Evolutionary conservation across 2,113 vertebrate species (phyloP).

Genomic region (Acrocephalus kingi): DNA sequence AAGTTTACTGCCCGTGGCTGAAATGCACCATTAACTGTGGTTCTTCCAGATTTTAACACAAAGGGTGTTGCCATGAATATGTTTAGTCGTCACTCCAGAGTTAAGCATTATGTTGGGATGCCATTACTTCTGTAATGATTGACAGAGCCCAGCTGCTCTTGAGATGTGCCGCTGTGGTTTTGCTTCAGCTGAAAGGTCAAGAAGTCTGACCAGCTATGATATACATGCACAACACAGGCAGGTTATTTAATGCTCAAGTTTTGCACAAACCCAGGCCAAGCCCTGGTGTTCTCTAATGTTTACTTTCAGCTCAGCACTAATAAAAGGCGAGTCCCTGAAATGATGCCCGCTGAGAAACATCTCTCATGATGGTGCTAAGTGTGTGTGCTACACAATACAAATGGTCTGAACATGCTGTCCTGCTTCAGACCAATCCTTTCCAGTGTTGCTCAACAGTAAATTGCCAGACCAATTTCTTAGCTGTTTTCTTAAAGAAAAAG

Average conservation of each 20-base stretch:
- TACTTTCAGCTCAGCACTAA: neutral
- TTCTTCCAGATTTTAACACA: slow-evolving; percentile 72
- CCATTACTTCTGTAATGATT: slow-evolving; percentile 72
- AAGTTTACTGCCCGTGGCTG: slow-evolving; percentile 51
- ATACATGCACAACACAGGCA: neutral
- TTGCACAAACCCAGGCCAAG: neutral
- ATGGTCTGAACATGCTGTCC: neutral
- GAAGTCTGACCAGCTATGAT: slow-evolving; percentile 11
- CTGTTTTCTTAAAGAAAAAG: slow-evolving; percentile 21
- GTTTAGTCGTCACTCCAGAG: slow-evolving; percentile 61
- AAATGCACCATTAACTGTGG: slow-evolving; percentile 70
- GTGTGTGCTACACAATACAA: neutral
- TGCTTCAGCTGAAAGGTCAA: slow-evolving; percentile 40
- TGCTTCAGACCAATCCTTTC: neutral
- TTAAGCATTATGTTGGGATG: slow-evolving; percentile 75
- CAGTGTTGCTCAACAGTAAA: neutral
- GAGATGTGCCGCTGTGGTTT: neutral
- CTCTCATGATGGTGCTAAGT: neutral
- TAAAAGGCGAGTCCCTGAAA: neutral
- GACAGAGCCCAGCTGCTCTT: slow-evolving; percentile 49
- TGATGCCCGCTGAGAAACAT: neutral
- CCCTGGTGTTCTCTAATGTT: neutral
- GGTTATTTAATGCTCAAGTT: slow-evolving; percentile 20
- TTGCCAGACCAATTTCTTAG: neutral
- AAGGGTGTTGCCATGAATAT: slow-evolving; percentile 71